Evolutionary conservation across 2,797 vertebrate species (phyloP), one percentile per base, ranked within the genome.

Genomic region (Microctenopoma steveboyesi): DNA sequence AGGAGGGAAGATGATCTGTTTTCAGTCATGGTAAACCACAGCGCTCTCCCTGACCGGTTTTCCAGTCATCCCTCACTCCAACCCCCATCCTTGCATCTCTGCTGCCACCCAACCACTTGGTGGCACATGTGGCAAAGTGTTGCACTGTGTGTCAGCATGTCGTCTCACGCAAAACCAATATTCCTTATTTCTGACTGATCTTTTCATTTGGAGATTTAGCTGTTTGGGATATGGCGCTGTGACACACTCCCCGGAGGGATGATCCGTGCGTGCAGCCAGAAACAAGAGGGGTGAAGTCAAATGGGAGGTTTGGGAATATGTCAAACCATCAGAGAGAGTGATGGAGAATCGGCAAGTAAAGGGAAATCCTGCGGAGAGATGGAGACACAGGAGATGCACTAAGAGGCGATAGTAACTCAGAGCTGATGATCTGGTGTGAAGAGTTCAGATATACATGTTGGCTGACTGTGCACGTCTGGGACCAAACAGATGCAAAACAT

Each of bases 91-190:
- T 82, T 49, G 37, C 67, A 70, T 83, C 61, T 46, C 68, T 30
- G 8, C 67, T 74, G 57, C 74, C 66, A 69, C 74, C 51, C 58
- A 18, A 84, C 84, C 81, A 35, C 81, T 50, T 72, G 84, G 77
- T 79, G 79, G 75, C 84, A 87, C 78, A 84, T 82, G 84, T 63
- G 75, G 77, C 67, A 64, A 48, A 70, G 54, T 61, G 74, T 67
- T 56, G 60, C 2, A 58, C 71, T 22, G 22, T 30, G 2, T 66
- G 75, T 85, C 79, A 77, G 84, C 77, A 78, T 50, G 64, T 79
- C 68, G 71, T 81, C 68, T 83, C 82, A 86, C 45, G 72, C 85
- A 85, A 78, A 74, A 58, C 64, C 63, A 28, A 78, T 47, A 53
- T 70, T 61, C 42, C 66, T 33, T 22, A 22, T 37, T 7, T 40